These are phyloP conservation scores for Globia sparganii DNA, from an alignment of 2,888 invertebrate genomes.

Conservation along the genomic window DNA sequence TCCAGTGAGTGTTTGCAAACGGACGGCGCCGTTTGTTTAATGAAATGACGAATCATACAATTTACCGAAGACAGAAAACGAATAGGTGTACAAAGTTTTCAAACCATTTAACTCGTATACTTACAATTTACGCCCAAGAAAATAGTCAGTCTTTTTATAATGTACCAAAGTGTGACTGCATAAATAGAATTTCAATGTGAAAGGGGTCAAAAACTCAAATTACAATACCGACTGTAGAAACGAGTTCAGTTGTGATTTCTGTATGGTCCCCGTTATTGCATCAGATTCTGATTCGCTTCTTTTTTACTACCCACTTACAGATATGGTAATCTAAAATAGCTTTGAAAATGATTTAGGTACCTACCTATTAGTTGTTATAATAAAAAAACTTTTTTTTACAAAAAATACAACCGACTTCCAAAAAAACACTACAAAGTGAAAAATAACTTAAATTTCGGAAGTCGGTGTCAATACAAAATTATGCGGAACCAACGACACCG, in stretches of 20 bases:
- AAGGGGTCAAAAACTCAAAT: conserved; percentile 12
- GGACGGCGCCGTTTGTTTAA: not conserved
- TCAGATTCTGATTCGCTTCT: conserved; percentile 4
- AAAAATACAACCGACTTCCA: too few species aligned
- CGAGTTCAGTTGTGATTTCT: conserved; percentile 9
- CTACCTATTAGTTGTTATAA: too few species aligned
- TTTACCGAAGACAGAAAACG: not conserved
- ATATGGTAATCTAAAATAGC: not conserved
- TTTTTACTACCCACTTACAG: not conserved
- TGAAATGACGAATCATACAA: not conserved
- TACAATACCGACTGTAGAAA: conserved; percentile 14
- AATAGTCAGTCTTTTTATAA: conserved; percentile 2
- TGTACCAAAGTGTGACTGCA: conserved; percentile 1
- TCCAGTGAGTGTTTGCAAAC: not conserved
- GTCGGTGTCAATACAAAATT: too few species aligned
- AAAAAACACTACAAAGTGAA: too few species aligned
- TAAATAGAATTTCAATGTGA: conserved; percentile 22
- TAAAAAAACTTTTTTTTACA: too few species aligned
- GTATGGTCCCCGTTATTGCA: conserved; percentile 8
- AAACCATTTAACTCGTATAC: not conserved
- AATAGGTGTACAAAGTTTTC: not conserved
- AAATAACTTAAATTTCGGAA: too few species aligned
- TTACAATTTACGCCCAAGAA: conserved; percentile 7
- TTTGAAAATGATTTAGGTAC: too few species aligned
- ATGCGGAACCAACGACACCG: too few species aligned